Evolutionary conservation across 2,113 vertebrate species (phyloP).

Genomic region (Crotalus helleri): DNA sequence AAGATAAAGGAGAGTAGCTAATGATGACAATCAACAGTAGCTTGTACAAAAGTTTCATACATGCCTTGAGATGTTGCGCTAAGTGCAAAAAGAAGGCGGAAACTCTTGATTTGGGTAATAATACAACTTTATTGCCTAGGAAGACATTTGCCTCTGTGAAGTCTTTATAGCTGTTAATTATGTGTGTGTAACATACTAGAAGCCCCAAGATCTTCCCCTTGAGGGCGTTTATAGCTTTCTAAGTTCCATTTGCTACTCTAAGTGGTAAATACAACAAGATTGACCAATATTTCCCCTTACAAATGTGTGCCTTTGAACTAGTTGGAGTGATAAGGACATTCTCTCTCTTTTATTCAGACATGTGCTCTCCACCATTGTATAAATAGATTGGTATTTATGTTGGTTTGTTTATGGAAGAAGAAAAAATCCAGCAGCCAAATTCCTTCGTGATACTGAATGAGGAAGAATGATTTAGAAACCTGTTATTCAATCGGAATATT

Average conservation of each 20-base stretch:
- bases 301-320: neutral
- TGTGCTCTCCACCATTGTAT: neutral
- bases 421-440: neutral
- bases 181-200: neutral
- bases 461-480: neutral
- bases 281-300: neutral
- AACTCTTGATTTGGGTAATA: neutral
- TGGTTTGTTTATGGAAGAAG: neutral
- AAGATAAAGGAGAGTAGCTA: neutral
- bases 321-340: neutral
- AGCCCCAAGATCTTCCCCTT: neutral
- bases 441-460: neutral
- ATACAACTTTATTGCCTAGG: neutral
- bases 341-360: neutral
- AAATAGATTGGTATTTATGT: neutral
- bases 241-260: neutral
- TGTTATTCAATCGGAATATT: neutral
- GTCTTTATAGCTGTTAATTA: neutral
- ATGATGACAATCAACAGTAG: neutral
- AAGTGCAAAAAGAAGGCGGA: too few species aligned
- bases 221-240: neutral
- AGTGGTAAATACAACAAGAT: neutral
- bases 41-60: neutral
- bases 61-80: neutral
- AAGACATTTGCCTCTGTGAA: neutral